Evolutionary conservation across 2,888 invertebrate species (phyloP).

Genomic region (Germaria angustata): DNA sequence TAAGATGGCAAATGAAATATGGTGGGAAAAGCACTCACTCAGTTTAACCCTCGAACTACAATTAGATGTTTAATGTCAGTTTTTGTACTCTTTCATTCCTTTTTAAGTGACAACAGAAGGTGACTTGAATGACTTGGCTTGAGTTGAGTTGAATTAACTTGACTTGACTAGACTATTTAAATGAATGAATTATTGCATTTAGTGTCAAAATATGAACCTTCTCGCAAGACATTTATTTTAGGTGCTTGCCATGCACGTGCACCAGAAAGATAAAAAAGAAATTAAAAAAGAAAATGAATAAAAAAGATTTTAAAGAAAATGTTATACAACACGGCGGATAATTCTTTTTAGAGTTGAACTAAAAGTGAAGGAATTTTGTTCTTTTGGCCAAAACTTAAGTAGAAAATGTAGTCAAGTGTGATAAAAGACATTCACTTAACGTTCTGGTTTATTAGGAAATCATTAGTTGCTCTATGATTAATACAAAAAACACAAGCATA

Average conservation of each 20-base stretch:
- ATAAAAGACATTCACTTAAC: constrained; percentile 6
- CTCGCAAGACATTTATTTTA: constrained; percentile 34
- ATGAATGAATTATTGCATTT: constrained; percentile 52
- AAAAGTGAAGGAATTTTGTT: neutral
- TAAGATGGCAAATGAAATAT: constrained; percentile 17
- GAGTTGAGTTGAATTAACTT: constrained; percentile 13
- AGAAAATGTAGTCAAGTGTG: constrained; percentile 33
- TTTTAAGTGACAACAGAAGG: constrained; percentile 50
- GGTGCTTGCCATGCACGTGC: constrained; percentile 22
- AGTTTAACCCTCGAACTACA: constrained; percentile 34
- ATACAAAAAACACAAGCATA: no score
- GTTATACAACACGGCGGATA: neutral
- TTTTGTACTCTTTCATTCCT: neutral
- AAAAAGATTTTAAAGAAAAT: neutral
- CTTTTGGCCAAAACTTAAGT: neutral
- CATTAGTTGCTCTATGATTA: neutral
- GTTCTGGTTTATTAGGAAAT: neutral
- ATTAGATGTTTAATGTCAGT: constrained; percentile 6
- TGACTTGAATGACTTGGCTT: constrained; percentile 28
- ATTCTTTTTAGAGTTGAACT: neutral
- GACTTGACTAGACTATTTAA: constrained; percentile 31
- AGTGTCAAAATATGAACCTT: constrained; percentile 52
- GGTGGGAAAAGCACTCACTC: constrained; percentile 33
- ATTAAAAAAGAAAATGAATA: neutral
- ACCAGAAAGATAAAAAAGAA: neutral